Evolutionary conservation across 2,113 vertebrate genomes (phyloP).

Genomic region (Blennius ocellaris): DNA sequence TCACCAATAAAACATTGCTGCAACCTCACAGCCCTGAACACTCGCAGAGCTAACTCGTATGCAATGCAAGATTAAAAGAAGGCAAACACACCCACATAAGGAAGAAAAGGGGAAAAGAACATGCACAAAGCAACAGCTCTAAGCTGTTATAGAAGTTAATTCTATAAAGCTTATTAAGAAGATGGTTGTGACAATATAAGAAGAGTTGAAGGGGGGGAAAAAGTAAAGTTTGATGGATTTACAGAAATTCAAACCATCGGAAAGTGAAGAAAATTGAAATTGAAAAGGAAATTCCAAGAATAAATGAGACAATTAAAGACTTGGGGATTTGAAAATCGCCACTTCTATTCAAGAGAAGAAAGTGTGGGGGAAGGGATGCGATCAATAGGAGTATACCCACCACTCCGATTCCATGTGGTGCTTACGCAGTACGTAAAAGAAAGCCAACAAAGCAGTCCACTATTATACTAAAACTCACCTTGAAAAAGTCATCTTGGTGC

Average conservation of each 20-base stretch:
- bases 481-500: constrained; percentile 88
- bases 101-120: neutral
- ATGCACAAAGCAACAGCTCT: neutral
- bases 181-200: neutral
- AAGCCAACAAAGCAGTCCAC: neutral
- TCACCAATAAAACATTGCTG: constrained; percentile 89
- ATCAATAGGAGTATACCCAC: neutral
- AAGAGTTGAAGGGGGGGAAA: too few species aligned
- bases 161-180: too few species aligned
- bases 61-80: constrained; percentile 47
- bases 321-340: neutral
- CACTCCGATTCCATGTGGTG: constrained; percentile 19
- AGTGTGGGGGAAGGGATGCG: neutral
- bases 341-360: constrained; percentile 4
- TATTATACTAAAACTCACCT: constrained; percentile 72
- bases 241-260: neutral
- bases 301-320: neutral
- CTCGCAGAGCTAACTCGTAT: constrained; percentile 76
- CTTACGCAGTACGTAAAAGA: neutral
- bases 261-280: neutral
- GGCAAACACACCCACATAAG: constrained; percentile 22
- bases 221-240: neutral
- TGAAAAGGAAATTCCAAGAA: neutral
- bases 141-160: too few species aligned
- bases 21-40: constrained; percentile 80